Percentiles rank a stretch among this genome's conserved stretches.
phyloP scores from a whole-genome alignment of 2,888 invertebrate genomes.

The Phlogophora meticulosa region DNA sequence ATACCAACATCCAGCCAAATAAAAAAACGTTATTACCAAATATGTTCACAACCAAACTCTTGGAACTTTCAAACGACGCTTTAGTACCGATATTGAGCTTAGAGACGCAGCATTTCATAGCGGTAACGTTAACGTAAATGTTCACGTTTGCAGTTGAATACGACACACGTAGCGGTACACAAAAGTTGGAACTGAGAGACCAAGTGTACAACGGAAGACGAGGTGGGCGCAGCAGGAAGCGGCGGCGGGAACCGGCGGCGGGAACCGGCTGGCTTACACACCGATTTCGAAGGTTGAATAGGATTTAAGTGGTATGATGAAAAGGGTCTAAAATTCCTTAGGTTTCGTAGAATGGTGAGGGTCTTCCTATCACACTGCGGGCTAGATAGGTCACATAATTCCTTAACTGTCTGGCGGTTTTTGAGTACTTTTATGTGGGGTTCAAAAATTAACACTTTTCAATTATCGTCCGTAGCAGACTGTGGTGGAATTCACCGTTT shows the following conservation, averaged over 20 bases:
- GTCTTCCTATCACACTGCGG: no score
- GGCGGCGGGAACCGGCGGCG: slow-evolving; percentile 33
- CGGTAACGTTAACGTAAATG: slow-evolving; percentile 10
- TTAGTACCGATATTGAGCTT: slow-evolving; percentile 6
- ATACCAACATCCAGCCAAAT: background rate
- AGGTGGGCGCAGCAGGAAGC: slow-evolving; percentile 63
- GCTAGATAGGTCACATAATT: no score
- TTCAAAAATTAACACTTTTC: no score
- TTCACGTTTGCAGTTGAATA: slow-evolving; percentile 29
- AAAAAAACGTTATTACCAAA: background rate
- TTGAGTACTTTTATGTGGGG: no score
- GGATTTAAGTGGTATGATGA: no score
- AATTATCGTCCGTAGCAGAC: no score
- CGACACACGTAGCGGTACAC: slow-evolving; percentile 23
- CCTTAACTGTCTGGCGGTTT: no score
- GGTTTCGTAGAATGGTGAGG: no score
- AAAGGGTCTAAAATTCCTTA: no score
- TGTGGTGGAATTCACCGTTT: no score
- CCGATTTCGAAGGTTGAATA: slow-evolving; percentile 30
- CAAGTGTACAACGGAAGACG: slow-evolving; percentile 60
- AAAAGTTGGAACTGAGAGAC: slow-evolving; percentile 48
- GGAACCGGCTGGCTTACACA: slow-evolving; percentile 46
- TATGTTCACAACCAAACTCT: slow-evolving; percentile 6
- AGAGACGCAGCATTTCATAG: slow-evolving; percentile 22
- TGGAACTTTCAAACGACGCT: slow-evolving; percentile 1